Base-by-base conservation (phyloP, 2,888 invertebrate genomes). In the Branchipolynoe longqiensis region DNA sequence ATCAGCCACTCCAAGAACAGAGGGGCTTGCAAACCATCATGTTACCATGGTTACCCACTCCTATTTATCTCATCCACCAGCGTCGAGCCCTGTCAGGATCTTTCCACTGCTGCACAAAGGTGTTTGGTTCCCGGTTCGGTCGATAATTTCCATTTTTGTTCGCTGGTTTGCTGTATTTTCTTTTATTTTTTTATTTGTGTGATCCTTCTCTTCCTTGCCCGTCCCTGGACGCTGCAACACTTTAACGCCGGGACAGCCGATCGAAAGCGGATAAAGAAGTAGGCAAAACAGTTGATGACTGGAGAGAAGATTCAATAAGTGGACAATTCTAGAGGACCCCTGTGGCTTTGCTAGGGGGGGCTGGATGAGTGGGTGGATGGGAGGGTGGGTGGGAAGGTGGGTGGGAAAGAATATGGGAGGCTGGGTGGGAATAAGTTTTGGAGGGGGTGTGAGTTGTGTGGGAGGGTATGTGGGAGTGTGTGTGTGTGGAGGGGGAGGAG, bases 11-110 rank as follows among this genome's bases (percentile, higher is more conserved):
- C 8, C 33, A 33, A 69, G 38, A 38, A 69, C 36, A 33, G 69
- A 69, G 36, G 22, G 38, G 33, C 18, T 69, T 69, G n/a, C 33
- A 36, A 69, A 69, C 38, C 69, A 38, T 22, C 69, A 4, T 69
- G 69, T 69, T 69, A 38, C 69, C 69, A 69, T 69, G 69, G 69
- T 69, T 33, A 69, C 69, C 69, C n/a, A n/a, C n/a, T n/a, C n/a
- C n/a, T n/a, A n/a, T n/a, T n/a, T n/a, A 69, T 12, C 69, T 38
- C 38, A 69, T 69, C 38, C n/a, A n/a, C n/a, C n/a, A n/a, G n/a
- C n/a, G n/a, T n/a, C n/a, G n/a, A n/a, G n/a, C n/a, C n/a, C n/a
- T n/a, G n/a, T n/a, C n/a, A n/a, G n/a, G n/a, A n/a, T n/a, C n/a
- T n/a, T 4, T 38, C 69, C 69, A 69, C 38, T 69, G 8, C 69